phyloP scores from a whole-genome alignment of 64 coral and sea anemone species.

The Porites lutea region DNA sequence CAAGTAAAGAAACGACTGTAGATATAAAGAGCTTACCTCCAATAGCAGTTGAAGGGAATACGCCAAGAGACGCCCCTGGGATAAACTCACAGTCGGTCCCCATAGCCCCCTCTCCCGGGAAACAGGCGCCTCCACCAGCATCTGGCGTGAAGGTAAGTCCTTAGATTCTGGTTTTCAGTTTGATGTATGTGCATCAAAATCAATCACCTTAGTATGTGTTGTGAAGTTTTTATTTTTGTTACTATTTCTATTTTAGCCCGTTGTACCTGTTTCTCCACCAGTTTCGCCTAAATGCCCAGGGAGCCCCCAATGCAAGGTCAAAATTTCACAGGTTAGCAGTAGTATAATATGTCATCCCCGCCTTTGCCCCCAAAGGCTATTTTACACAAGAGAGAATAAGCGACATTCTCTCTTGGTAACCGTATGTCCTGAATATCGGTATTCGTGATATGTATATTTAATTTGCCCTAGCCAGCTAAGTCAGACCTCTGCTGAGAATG shows the following conservation, averaged over 20 bases:
- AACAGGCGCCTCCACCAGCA: background rate
- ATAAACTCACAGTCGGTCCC: constrained; percentile 79
- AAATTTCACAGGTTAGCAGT: constrained; percentile 4
- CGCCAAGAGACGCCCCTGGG: constrained; percentile 67
- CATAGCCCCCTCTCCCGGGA: background rate
- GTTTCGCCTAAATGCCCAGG: background rate
- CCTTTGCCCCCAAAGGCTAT: no score
- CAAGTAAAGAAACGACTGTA: constrained; percentile 29
- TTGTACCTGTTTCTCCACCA: background rate
- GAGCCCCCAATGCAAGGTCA: constrained; percentile 24
- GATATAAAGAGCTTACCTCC: constrained; percentile 84
- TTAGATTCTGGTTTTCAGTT: background rate
- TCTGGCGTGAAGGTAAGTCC: background rate
- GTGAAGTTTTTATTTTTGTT: background rate
- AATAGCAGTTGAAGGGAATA: constrained; percentile 59
- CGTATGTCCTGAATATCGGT: no score
- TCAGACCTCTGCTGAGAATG: no score
- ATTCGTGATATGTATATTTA: no score
- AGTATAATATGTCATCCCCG: background rate
- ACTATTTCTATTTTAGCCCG: background rate
- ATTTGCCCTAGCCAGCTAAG: no score
- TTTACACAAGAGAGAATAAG: no score
- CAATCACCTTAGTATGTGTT: background rate
- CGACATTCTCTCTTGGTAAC: no score
- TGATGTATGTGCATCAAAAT: no score